phyloP scores from a whole-genome alignment of 1,140 invertebrate genomes.

The Tetramorium simillimum region DNA sequence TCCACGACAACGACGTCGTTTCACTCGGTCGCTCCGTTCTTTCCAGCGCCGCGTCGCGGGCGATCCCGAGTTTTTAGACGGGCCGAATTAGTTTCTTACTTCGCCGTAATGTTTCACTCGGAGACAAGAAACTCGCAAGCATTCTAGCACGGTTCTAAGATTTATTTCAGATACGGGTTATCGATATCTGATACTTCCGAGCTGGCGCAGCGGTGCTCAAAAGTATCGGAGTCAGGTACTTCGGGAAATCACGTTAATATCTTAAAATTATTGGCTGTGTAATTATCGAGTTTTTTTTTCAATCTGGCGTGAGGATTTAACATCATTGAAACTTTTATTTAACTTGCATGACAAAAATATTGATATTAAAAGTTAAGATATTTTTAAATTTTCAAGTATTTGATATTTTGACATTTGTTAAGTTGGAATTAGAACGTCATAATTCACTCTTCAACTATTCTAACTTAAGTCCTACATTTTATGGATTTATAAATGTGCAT shows the following conservation, averaged over 20 bases:
- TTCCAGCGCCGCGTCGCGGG: conserved; percentile 19
- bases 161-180: conserved; percentile 34
- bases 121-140: conserved; percentile 15
- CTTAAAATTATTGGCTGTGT: background rate
- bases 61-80: conserved; percentile 28
- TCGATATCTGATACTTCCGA: conserved; percentile 8
- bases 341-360: background rate
- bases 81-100: conserved; percentile 51
- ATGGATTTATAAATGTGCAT: background rate
- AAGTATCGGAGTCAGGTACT: background rate
- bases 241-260: background rate
- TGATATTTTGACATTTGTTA: background rate
- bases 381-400: background rate
- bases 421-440: background rate
- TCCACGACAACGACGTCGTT: conserved; percentile 47
- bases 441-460: background rate
- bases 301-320: background rate
- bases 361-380: background rate
- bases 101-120: conserved; percentile 11
- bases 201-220: background rate
- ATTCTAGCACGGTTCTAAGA: background rate
- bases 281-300: background rate
- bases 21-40: conserved; percentile 45
- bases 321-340: background rate
- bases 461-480: background rate